Evolutionary conservation across 2,113 vertebrate genomes (phyloP).

Genomic region (Phylloscopus whistleri): DNA sequence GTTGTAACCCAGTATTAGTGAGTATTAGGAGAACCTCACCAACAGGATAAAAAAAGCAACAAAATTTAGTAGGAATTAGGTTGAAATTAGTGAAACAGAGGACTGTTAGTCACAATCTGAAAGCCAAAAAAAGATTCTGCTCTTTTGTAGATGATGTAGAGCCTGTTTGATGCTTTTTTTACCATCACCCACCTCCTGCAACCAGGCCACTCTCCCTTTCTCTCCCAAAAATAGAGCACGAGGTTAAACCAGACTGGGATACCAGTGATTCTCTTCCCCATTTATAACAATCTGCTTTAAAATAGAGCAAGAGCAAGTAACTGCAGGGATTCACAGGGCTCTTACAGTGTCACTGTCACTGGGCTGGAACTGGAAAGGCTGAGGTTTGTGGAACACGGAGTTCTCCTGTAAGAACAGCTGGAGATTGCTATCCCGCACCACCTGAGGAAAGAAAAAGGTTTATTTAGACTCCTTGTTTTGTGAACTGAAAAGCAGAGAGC

Average conservation of each 20-base stretch:
- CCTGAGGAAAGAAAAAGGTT: slow-evolving; percentile 70
- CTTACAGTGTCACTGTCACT: slow-evolving; percentile 93
- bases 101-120: not conserved
- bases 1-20: not conserved
- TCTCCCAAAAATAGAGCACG: not conserved
- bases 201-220: not conserved
- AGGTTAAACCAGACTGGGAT: not conserved
- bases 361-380: slow-evolving; percentile 95
- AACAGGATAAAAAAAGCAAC: not conserved
- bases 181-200: not conserved
- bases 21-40: not conserved
- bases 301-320: not conserved
- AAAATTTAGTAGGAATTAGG: not conserved
- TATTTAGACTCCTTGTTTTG: not conserved
- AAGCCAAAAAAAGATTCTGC: not conserved
- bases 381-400: slow-evolving; percentile 89
- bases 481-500: rapidly evolving
- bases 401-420: slow-evolving; percentile 97
- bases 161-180: not conserved
- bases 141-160: not conserved
- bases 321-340: not conserved
- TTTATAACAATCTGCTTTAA: not conserved
- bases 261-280: not conserved
- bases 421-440: slow-evolving; percentile 93
- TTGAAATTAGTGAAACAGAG: not conserved